phyloP scores from a whole-genome alignment of 2,797 vertebrate genomes.

The Parauchenoglanis ngamensis region DNA sequence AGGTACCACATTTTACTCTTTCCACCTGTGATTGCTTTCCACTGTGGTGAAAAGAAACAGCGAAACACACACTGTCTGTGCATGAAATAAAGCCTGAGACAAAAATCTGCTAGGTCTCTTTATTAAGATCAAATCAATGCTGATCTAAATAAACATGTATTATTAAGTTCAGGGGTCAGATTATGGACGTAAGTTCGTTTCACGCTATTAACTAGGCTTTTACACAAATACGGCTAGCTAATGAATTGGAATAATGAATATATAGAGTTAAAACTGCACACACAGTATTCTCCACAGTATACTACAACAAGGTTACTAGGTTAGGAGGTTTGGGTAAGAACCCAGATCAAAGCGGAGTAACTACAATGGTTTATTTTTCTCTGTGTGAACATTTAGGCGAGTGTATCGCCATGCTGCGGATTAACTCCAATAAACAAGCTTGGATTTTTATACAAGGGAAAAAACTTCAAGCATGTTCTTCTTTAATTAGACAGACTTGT shows the following conservation, averaged over 20 bases:
- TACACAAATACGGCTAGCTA: background rate
- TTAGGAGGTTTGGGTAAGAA: conserved; percentile 17
- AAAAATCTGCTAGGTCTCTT: background rate
- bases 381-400: background rate
- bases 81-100: conserved; percentile 17
- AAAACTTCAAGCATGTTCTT: background rate
- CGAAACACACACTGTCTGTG: conserved; percentile 56
- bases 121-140: background rate
- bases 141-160: background rate
- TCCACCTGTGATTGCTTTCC: conserved; percentile 41
- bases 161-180: background rate
- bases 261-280: background rate
- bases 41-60: conserved; percentile 65
- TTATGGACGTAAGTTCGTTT: background rate
- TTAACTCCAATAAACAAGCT: conserved; percentile 62
- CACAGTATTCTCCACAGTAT: background rate
- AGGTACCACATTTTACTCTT: conserved; percentile 32
- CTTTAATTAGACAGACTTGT: background rate
- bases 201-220: background rate
- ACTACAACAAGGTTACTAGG: conserved; percentile 19
- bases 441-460: background rate
- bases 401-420: conserved; percentile 72
- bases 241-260: background rate
- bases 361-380: background rate
- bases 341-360: background rate